Evolutionary conservation across 1,140 invertebrate genomes (phyloP).

Genomic region (Tenebrio molitor): DNA sequence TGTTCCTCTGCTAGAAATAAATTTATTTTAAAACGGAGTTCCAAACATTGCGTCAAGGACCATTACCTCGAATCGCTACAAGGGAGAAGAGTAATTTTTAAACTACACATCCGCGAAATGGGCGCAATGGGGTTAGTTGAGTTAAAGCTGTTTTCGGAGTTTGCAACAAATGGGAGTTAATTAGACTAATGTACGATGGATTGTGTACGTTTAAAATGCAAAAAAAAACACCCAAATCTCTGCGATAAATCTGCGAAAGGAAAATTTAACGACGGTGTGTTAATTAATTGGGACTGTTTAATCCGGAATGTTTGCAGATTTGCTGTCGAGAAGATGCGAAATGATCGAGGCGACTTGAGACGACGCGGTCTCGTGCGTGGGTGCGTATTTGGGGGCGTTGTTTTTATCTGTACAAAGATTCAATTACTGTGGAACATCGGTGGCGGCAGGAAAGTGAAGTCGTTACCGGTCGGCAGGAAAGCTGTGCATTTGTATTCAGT

Average conservation of each 20-base stretch:
- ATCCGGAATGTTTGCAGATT: too few species aligned
- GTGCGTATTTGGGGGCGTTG: too few species aligned
- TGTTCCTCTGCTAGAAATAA: neutral
- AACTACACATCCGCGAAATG: constrained; percentile 48
- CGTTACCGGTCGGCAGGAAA: constrained; percentile 33
- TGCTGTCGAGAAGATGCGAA: too few species aligned
- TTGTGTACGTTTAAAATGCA: constrained; percentile 34
- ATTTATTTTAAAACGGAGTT: constrained; percentile 23
- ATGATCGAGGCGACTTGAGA: neutral
- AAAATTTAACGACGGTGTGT: neutral
- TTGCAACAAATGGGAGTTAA: constrained; percentile 47
- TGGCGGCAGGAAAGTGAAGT: constrained; percentile 29
- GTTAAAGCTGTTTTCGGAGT: constrained; percentile 47
- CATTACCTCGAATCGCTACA: constrained; percentile 42
- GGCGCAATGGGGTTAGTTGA: constrained; percentile 47
- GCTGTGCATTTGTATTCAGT: constrained; percentile 49
- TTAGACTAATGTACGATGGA: constrained; percentile 35
- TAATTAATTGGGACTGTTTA: constrained; percentile 23
- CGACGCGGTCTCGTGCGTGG: too few species aligned
- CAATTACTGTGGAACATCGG: constrained; percentile 14
- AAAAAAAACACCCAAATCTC: constrained; percentile 36
- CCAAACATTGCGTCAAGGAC: constrained; percentile 37
- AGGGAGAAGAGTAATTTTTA: constrained; percentile 47
- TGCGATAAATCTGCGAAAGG: neutral
- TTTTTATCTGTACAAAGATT: neutral